phyloP scores from a whole-genome alignment of 2,113 vertebrate species.

The Cygnus buccinator region DNA sequence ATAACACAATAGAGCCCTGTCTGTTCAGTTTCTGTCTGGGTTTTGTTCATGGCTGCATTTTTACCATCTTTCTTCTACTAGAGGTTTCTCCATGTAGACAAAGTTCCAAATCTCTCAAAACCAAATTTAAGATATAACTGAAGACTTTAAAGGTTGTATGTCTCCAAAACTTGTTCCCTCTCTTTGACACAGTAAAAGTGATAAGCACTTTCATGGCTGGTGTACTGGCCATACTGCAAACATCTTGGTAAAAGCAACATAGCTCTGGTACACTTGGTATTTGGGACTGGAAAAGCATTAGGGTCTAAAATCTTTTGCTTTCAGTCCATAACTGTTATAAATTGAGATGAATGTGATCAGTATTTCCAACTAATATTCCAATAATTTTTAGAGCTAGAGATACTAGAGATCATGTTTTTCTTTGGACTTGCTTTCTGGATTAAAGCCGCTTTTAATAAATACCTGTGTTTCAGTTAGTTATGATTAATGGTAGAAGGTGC shows the following conservation, averaged over 20 bases:
- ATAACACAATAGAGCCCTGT: neutral
- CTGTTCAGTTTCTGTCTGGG: neutral
- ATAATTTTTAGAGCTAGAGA: neutral
- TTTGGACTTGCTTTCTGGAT: neutral
- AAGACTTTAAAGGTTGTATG: neutral
- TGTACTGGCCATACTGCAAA: neutral
- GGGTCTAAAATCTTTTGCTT: neutral
- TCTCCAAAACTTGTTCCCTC: neutral
- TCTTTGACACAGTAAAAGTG: fast-evolving
- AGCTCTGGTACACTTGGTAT: fast-evolving
- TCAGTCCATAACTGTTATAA: neutral
- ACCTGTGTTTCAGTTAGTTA: neutral
- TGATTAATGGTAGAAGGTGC: neutral
- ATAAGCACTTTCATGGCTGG: fast-evolving
- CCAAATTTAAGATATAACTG: neutral
- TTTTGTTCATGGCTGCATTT: neutral
- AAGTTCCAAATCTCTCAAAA: neutral
- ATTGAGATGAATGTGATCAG: neutral
- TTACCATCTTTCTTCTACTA: neutral
- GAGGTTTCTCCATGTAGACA: neutral
- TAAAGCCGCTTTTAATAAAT: neutral
- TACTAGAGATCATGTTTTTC: neutral
- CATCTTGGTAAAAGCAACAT: neutral
- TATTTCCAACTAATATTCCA: neutral
- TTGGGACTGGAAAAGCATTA: neutral